These are phyloP conservation scores for Sturnus vulgaris DNA, from an alignment of 2,113 vertebrate genomes.

Conservation along the genomic window DNA sequence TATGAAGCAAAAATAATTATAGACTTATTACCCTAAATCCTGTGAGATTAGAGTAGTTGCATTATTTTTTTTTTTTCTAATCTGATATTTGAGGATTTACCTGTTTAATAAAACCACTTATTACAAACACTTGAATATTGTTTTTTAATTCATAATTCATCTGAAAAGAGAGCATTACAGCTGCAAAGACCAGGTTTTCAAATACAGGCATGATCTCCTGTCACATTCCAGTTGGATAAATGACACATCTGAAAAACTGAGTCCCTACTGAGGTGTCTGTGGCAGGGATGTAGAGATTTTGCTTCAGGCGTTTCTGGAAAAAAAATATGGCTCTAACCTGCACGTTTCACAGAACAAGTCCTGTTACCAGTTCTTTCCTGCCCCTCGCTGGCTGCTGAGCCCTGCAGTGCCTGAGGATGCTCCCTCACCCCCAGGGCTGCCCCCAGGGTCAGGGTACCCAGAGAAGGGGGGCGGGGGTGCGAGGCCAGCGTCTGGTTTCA, in stretches of 20 bases:
- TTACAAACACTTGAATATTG: not conserved
- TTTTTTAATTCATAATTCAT: not conserved
- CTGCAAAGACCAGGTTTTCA: not conserved
- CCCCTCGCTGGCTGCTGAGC: not conserved
- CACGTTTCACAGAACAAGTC: not conserved
- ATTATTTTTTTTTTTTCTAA: not conserved
- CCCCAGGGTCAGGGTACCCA: not conserved
- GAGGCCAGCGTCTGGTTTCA: not conserved
- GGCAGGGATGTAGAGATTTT: not conserved
- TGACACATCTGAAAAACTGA: not conserved
- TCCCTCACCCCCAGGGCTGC: not conserved
- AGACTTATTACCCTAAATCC: slow-evolving; percentile 11
- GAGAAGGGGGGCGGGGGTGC: not conserved
- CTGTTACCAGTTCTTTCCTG: not conserved
- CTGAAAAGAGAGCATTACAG: not conserved
- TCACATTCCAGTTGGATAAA: not conserved
- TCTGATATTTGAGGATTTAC: slow-evolving; percentile 22
- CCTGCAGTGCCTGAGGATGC: not conserved
- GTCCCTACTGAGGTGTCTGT: not conserved
- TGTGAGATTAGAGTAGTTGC: not conserved
- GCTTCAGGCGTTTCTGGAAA: not conserved
- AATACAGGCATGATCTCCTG: not conserved
- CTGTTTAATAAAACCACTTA: slow-evolving; percentile 13
- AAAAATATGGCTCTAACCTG: not conserved
- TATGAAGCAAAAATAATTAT: slow-evolving; percentile 7